These are phyloP conservation scores for Nezara viridula DNA, from an alignment of 2,888 invertebrate genomes.

Conservation along the genomic window DNA sequence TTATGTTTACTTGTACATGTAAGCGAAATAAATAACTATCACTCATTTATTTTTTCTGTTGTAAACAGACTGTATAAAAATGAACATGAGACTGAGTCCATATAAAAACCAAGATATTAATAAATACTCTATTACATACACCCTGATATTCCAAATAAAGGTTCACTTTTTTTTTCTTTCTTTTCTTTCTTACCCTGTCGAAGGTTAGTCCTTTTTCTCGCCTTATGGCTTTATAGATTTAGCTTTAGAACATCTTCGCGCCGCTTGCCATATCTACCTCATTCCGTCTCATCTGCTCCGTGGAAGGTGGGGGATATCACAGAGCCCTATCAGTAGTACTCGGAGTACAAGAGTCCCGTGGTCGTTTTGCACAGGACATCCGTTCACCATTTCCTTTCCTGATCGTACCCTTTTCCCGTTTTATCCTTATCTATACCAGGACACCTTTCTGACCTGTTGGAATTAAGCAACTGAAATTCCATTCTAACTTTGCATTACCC, in stretches of 20 bases:
- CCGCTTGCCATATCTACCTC: neutral
- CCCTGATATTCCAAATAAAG: too few relatives aligned
- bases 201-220: neutral
- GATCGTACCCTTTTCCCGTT: neutral
- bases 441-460: neutral
- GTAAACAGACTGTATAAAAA: too few relatives aligned
- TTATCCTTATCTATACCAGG: neutral
- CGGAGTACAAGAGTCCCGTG: neutral
- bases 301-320: neutral
- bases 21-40: too few relatives aligned
- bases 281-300: conserved; percentile 9
- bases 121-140: too few relatives aligned
- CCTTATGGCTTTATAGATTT: neutral
- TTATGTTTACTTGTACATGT: too few relatives aligned
- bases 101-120: too few relatives aligned
- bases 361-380: neutral
- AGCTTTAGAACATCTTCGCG: neutral
- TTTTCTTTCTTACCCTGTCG: too few relatives aligned
- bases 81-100: too few relatives aligned
- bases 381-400: neutral
- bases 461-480: neutral
- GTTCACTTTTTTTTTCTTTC: too few relatives aligned
- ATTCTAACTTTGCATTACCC: too few relatives aligned
- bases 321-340: neutral
- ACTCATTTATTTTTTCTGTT: too few relatives aligned